phyloP scores from a whole-genome alignment of 2,888 invertebrate genomes.

The Allygus modestus region DNA sequence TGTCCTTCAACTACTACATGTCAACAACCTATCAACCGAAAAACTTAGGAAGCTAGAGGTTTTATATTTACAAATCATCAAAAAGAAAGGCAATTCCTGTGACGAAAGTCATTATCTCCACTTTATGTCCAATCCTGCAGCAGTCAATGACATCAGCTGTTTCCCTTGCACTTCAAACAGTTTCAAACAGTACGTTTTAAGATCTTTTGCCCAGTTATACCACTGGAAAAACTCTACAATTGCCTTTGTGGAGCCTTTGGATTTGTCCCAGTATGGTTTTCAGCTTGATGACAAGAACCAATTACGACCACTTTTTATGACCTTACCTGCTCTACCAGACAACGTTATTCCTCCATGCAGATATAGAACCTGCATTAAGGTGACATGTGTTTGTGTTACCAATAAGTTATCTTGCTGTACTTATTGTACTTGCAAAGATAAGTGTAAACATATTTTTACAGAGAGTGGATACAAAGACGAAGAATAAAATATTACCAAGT shows the following conservation, averaged over 20 bases:
- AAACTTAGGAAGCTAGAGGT: neutral
- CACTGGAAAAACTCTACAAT: neutral
- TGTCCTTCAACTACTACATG: neutral
- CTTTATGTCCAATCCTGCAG: neutral
- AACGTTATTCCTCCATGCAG: neutral
- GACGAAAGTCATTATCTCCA: neutral
- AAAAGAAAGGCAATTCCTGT: conserved; percentile 11
- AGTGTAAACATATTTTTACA: too few relatives aligned
- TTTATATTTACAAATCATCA: neutral
- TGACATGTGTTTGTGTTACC: neutral
- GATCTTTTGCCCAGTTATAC: neutral
- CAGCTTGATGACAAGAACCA: neutral
- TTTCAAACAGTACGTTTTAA: neutral
- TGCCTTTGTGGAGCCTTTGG: neutral
- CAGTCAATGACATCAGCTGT: conserved; percentile 7
- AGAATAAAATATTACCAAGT: too few relatives aligned
- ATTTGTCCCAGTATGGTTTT: neutral
- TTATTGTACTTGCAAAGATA: conserved; percentile 28
- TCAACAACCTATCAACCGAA: neutral
- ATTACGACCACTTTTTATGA: neutral
- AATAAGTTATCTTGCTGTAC: neutral
- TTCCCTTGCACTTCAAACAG: neutral
- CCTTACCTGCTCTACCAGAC: neutral
- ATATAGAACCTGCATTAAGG: neutral
- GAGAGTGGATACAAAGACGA: too few relatives aligned